Conservation (phyloP, 23 tunicate genomes). For the Ascidia mentula region DNA sequence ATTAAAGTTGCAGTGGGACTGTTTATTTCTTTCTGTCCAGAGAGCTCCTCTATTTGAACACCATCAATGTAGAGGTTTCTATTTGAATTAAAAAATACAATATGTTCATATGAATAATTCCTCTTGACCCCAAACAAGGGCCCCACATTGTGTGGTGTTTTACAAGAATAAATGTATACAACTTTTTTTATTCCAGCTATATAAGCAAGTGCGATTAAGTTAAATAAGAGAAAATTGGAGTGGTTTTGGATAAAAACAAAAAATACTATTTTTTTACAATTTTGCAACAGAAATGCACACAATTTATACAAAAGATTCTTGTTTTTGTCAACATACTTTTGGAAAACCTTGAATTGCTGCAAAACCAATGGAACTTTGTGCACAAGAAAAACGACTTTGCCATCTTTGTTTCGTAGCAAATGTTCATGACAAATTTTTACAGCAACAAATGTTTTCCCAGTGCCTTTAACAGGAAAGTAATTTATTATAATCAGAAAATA, state of each 20-base stretch:
- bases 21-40: not conserved
- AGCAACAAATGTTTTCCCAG: constrained; percentile 78
- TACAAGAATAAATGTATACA: no score
- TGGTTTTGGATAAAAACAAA: no score
- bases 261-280: no score
- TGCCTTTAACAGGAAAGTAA: no score
- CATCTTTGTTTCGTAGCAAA: constrained; percentile 1
- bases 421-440: constrained; percentile 49
- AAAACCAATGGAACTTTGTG: constrained; percentile 56
- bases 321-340: constrained; percentile 18
- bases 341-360: constrained; percentile 51
- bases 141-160: no score
- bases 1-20: not conserved
- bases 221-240: no score
- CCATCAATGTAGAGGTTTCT: not conserved
- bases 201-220: no score
- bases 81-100: no score
- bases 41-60: not conserved
- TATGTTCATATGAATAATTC: no score
- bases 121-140: no score
- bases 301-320: not conserved
- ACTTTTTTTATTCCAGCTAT: no score
- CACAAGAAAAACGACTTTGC: constrained; percentile 63
- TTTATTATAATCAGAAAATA: not conserved
- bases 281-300: no score